Conservation (phyloP, 2,113 vertebrate species). For the Patagioenas fasciata region DNA sequence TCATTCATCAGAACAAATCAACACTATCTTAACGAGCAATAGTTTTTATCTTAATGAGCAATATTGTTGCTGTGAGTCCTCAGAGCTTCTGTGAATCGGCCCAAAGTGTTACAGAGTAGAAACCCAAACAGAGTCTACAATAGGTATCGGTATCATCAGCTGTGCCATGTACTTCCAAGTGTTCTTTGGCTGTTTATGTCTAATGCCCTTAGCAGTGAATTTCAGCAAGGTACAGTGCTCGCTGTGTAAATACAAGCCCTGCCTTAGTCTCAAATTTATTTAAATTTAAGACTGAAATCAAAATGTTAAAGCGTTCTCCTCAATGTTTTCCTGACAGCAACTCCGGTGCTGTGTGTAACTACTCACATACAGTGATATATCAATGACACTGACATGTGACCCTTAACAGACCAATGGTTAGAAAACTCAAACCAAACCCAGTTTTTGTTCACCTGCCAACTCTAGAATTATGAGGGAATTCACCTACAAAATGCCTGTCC, state of each 20-base stretch:
- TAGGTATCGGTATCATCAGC: rapidly evolving
- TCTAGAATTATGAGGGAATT: neutral
- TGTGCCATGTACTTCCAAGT: neutral
- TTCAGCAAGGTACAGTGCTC: neutral
- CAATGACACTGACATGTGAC: neutral
- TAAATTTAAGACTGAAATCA: neutral
- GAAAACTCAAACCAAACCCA: neutral
- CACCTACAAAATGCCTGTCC: neutral
- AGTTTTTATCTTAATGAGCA: neutral
- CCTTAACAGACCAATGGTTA: neutral
- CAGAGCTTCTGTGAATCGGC: neutral
- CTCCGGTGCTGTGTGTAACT: neutral
- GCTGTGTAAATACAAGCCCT: neutral
- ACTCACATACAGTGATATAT: neutral
- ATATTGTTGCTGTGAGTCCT: neutral
- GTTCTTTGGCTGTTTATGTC: neutral
- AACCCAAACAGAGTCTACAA: neutral
- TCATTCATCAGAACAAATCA: neutral
- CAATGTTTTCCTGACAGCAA: neutral
- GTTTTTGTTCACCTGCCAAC: neutral
- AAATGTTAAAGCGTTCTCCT: neutral
- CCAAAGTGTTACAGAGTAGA: neutral
- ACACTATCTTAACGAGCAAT: neutral
- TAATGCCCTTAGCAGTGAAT: neutral
- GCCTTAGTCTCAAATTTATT: neutral